Percentiles rank a stretch among this genome's conserved stretches.
phyloP scores from a whole-genome alignment of 2,888 invertebrate genomes.

The Girardia tigrina region DNA sequence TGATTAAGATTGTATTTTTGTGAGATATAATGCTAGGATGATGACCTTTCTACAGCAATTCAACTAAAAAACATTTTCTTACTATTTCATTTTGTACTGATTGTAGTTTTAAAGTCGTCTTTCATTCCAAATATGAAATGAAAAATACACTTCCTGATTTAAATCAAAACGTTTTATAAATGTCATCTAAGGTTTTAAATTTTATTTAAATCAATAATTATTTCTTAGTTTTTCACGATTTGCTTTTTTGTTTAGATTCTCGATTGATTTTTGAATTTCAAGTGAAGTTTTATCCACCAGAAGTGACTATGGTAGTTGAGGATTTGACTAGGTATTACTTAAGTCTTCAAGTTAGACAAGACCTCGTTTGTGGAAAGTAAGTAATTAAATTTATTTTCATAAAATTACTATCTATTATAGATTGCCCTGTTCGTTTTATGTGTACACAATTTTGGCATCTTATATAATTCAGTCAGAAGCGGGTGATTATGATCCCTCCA shows the following conservation, averaged over 20 bases:
- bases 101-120: too few species aligned
- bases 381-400: slow-evolving; percentile 38
- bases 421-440: slow-evolving; percentile 86
- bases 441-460: slow-evolving; percentile 81
- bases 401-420: slow-evolving; percentile 51
- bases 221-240: neutral
- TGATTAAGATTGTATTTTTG: too few species aligned
- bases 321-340: slow-evolving; percentile 66
- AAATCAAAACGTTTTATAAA: too few species aligned
- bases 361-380: slow-evolving; percentile 56
- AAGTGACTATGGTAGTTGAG: slow-evolving; percentile 75
- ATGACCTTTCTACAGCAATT: too few species aligned
- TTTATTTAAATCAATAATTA: neutral
- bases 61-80: too few species aligned
- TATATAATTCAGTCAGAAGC: slow-evolving; percentile 84
- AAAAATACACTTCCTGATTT: too few species aligned
- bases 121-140: too few species aligned
- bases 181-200: too few species aligned
- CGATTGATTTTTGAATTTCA: slow-evolving; percentile 76
- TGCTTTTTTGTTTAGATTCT: slow-evolving; percentile 31
- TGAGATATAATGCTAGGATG: too few species aligned
- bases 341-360: slow-evolving; percentile 75
- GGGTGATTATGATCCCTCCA: slow-evolving; percentile 68
- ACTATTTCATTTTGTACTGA: too few species aligned
- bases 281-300: slow-evolving; percentile 97